A percentile compares a stretch with the other conserved stretches of the same genome.
phyloP scores from a whole-genome alignment of 1,140 invertebrate genomes.

The Aphelenchoides fujianensis region DNA sequence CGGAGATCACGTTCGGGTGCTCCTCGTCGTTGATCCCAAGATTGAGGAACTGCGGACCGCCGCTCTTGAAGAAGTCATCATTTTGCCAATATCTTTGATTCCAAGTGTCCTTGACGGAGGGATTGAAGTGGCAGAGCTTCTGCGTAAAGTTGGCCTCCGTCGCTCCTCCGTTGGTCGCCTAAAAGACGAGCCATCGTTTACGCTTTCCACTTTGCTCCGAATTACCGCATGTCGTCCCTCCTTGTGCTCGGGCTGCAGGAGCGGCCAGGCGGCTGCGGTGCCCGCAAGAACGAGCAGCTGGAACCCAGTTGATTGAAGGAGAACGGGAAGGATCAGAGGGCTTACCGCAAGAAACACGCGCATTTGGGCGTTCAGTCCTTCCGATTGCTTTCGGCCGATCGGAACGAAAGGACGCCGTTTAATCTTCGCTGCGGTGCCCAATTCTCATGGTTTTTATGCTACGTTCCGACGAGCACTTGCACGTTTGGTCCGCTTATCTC shows the following conservation, averaged over 20 bases:
- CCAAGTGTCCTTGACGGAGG: conserved; percentile 14
- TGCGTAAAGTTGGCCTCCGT: conserved; percentile 2
- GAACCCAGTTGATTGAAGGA: too few relatives aligned
- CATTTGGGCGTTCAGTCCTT: background rate
- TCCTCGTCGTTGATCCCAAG: conserved; percentile 69
- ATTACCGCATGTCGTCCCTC: too few relatives aligned
- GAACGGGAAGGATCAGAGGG: background rate
- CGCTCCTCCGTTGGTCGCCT: background rate
- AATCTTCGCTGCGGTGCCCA: too few relatives aligned
- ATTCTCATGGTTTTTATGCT: too few relatives aligned
- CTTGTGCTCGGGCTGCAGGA: background rate
- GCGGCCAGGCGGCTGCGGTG: background rate
- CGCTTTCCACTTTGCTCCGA: too few relatives aligned
- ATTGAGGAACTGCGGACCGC: conserved; percentile 80
- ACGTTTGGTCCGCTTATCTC: too few relatives aligned
- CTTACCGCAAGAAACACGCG: background rate
- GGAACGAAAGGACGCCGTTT: too few relatives aligned
- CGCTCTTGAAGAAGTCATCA: conserved; percentile 69
- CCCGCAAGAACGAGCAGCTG: background rate
- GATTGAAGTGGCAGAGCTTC: conserved; percentile 24
- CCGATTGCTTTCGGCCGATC: too few relatives aligned
- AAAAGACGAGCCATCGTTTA: too few relatives aligned
- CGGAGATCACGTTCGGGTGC: background rate
- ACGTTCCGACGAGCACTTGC: too few relatives aligned
- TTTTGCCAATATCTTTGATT: conserved; percentile 75